Evolutionary conservation across 1,140 invertebrate genomes (phyloP), one percentile per base, ranked within the genome.

Genomic region (Drosophila carrolli): DNA sequence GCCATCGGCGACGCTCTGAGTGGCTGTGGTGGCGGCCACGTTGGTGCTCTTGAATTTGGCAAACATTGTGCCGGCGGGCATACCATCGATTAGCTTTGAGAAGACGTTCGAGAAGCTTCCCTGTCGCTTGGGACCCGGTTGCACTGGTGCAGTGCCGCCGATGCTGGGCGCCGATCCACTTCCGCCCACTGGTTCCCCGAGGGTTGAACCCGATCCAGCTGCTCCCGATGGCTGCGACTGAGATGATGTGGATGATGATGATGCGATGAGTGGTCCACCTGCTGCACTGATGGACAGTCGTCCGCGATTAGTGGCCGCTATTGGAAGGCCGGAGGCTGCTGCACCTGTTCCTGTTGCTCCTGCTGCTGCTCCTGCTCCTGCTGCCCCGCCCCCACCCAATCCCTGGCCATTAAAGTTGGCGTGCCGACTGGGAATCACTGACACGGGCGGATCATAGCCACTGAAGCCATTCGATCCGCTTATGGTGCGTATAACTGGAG

Each of bases 11-110:
- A 93, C 93, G 80, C 94, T 95, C 73, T 94, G 94, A 56, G 93
- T 90, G 59, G 93, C 90, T 67, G 83, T 89, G 84, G 83, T 56
- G 61, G 91, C 92, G 53, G 88, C 81, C 79, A 91, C 79, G 88
- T 93, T 93, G 81, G 94, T 94, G 89, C 94, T 95, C 90, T 96
- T 96, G 83, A 97, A 95, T 92, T 96, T 97, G 6, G 95, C 95
- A 93, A 96, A 96, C 94, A 96, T 95, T 83, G 94, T 94, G 71
- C 94, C 91, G 78, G 93, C 92, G 74, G 92, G 92, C 92, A 93
- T 92, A 90, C 86, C 90, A 92, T 92, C 91, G 81, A 92, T 92
- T 91, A 92, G 75, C 81, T 92, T 92, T 32, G 84, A 92, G 71
- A 92, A 92, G 63, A 92, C 91, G 81, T 89, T 92, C 75, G 91